Percentiles rank a stretch among this genome's conserved stretches.
These are phyloP conservation scores for Syngnathus floridae DNA, from an alignment of 2,113 vertebrate genomes.

Conservation along the genomic window DNA sequence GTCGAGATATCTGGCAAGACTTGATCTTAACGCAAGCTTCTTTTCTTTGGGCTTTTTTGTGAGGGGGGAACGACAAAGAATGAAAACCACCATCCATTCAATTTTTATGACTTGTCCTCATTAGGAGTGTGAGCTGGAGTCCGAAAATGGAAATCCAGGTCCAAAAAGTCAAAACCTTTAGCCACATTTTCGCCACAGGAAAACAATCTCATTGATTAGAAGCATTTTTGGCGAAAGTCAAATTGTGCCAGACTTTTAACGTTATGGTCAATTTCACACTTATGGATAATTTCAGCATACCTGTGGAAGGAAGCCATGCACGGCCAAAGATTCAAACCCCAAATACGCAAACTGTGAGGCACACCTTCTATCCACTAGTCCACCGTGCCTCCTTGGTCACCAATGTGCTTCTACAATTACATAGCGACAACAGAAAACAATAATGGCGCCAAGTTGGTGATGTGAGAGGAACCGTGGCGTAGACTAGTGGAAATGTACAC, in stretches of 20 bases:
- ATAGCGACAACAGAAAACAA: not conserved
- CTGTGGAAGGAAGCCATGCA: not conserved
- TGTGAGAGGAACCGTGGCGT: not conserved
- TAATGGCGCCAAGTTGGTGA: constrained; percentile 6
- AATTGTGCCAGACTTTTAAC: too few species aligned
- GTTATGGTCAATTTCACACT: too few species aligned
- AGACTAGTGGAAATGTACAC: constrained; percentile 48
- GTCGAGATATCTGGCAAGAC: constrained; percentile 37
- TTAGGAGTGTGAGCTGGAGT: not conserved
- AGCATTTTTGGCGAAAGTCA: too few species aligned
- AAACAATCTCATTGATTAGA: too few species aligned
- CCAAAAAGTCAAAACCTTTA: too few species aligned
- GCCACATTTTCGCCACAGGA: too few species aligned
- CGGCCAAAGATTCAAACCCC: not conserved
- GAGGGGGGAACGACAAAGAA: not conserved
- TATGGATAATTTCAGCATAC: too few species aligned
- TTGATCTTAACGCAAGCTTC: constrained; percentile 33
- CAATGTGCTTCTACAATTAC: not conserved
- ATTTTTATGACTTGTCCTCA: not conserved
- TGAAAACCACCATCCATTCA: too few species aligned
- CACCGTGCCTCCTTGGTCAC: not conserved
- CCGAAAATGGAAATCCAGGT: too few species aligned
- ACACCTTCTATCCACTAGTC: not conserved
- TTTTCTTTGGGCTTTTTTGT: not conserved
- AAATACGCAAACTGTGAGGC: not conserved